These are phyloP conservation scores for Tetrao urogallus DNA, from an alignment of 2,113 vertebrate genomes.

Conservation along the genomic window DNA sequence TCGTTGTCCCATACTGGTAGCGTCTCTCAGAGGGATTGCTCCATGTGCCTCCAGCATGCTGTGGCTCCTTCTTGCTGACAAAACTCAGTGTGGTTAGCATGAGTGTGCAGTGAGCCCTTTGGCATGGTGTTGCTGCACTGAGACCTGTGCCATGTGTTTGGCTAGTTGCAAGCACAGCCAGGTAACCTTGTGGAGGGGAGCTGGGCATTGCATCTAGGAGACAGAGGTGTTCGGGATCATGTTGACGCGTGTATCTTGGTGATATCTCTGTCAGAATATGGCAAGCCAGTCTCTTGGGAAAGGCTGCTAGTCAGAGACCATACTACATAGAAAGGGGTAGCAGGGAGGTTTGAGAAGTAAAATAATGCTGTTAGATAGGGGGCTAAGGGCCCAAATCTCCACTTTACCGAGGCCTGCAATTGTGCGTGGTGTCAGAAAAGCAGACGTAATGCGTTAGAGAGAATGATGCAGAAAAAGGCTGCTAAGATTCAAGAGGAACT, in stretches of 20 bases:
- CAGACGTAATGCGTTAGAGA: not conserved
- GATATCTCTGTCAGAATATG: not conserved
- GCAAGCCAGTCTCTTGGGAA: not conserved
- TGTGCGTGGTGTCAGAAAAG: not conserved
- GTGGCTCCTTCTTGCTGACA: not conserved
- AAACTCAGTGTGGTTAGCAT: not conserved
- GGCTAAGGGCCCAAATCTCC: not conserved
- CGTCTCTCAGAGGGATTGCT: not conserved
- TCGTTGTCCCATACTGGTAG: not conserved
- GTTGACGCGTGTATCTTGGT: rapidly evolving
- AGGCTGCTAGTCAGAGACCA: not conserved
- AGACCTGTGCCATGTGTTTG: rapidly evolving
- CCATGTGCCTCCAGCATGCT: not conserved
- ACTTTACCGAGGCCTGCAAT: rapidly evolving
- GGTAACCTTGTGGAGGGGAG: not conserved
- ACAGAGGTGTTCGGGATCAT: not conserved
- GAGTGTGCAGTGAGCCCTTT: rapidly evolving
- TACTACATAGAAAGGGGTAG: rapidly evolving
- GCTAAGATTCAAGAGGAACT: not conserved
- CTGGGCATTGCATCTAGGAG: not conserved
- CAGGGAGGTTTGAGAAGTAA: not conserved
- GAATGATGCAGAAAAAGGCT: not conserved
- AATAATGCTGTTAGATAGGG: not conserved
- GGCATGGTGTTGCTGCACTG: rapidly evolving
- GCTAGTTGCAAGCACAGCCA: rapidly evolving